Evolutionary conservation across 2,888 invertebrate genomes (phyloP).

Genomic region (Baccha elongata): DNA sequence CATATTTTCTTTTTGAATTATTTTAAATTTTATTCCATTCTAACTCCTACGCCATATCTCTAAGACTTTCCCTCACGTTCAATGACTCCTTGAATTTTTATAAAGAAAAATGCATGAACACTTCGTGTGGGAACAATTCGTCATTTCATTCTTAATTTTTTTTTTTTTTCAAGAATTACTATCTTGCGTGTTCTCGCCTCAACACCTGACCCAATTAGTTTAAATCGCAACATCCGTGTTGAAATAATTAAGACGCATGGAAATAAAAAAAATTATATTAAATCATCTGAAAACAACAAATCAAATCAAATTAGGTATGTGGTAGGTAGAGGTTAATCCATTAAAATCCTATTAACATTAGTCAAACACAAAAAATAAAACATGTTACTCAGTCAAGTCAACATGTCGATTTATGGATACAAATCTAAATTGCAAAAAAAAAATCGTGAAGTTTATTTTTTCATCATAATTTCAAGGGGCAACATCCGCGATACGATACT

Average conservation of each 20-base stretch:
- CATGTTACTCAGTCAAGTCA: slow-evolving; percentile 22
- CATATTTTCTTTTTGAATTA: no score
- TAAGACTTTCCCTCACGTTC: not conserved
- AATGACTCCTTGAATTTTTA: not conserved
- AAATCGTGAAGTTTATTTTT: slow-evolving; percentile 22
- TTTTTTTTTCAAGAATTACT: not conserved
- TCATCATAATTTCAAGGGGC: slow-evolving; percentile 8
- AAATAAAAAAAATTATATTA: slow-evolving; percentile 46
- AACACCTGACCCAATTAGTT: slow-evolving; percentile 32
- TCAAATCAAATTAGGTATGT: not conserved
- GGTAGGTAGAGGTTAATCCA: slow-evolving; percentile 45
- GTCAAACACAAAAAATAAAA: not conserved
- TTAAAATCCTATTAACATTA: slow-evolving; percentile 59
- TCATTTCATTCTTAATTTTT: not conserved
- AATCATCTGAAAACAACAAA: slow-evolving; percentile 40
- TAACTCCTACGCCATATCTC: not conserved
- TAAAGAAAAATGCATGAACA: no score
- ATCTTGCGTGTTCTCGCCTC: slow-evolving; percentile 15
- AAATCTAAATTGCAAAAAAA: slow-evolving; percentile 21
- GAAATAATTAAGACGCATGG: slow-evolving; percentile 34
- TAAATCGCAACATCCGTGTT: slow-evolving; percentile 49
- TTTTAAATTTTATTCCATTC: no score
- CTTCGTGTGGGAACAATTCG: no score
- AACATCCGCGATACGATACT: slow-evolving; percentile 23
- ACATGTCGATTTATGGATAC: slow-evolving; percentile 35